Conservation (phyloP, 2,888 invertebrate species). For the Trachelus tabidus region DNA sequence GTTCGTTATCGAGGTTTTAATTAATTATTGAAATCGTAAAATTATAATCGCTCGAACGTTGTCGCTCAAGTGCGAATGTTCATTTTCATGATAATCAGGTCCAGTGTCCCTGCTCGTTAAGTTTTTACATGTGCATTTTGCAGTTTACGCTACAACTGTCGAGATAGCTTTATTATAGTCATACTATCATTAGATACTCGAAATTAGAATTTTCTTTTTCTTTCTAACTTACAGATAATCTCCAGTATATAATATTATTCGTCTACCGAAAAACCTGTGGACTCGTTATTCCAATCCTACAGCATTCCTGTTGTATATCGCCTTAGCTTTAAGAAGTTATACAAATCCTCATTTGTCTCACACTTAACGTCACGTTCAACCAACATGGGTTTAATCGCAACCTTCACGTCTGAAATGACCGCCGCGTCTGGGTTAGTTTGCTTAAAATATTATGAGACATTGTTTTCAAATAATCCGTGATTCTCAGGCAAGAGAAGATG, state of each 20-base stretch:
- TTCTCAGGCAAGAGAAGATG: not conserved
- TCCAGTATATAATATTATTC: not conserved
- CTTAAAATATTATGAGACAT: conserved; percentile 6
- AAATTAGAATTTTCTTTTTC: not conserved
- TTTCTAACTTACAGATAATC: not conserved
- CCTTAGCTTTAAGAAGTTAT: not conserved
- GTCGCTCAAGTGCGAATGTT: not conserved
- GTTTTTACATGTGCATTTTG: not conserved
- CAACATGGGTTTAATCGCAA: not conserved
- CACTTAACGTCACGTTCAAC: not conserved
- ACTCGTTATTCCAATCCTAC: too few relatives aligned
- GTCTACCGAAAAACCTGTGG: not conserved
- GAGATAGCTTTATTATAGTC: not conserved
- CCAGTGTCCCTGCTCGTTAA: not conserved
- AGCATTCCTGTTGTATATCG: not conserved
- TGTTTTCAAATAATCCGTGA: conserved; percentile 6
- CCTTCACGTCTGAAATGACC: not conserved
- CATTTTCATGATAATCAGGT: not conserved
- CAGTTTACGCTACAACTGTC: not conserved
- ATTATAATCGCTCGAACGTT: not conserved
- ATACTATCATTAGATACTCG: not conserved
- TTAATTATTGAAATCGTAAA: not conserved
- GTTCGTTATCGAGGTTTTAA: not conserved
- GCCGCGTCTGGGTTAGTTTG: conserved; percentile 3
- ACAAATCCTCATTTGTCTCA: not conserved